Conservation (phyloP, 2,888 invertebrate genomes). For the Adelphocoris suturalis region DNA sequence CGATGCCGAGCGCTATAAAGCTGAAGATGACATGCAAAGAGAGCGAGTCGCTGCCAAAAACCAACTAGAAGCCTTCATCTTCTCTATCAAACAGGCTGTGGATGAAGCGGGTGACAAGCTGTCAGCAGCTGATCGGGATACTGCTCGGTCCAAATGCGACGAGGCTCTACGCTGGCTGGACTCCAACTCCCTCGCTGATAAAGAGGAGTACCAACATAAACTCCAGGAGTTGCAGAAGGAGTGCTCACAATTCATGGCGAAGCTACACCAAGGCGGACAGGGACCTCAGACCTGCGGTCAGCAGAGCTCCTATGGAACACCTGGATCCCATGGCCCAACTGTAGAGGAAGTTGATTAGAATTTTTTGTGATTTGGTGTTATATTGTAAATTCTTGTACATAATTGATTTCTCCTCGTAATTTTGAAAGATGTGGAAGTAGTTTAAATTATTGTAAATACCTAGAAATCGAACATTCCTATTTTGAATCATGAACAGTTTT, state of each 20-base stretch:
- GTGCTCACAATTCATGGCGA: slow-evolving; percentile 79
- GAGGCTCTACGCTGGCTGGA: slow-evolving; percentile 80
- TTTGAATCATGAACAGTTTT: too few species aligned
- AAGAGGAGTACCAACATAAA: slow-evolving; percentile 79
- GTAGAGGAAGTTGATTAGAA: slow-evolving; percentile 63
- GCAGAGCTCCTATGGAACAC: not conserved
- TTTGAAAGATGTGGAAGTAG: too few species aligned
- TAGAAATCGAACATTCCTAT: too few species aligned
- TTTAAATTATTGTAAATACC: too few species aligned
- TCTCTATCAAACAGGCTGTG: slow-evolving; percentile 78
- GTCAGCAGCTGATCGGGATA: slow-evolving; percentile 78
- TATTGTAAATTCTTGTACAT: too few species aligned
- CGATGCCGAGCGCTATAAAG: slow-evolving; percentile 78
- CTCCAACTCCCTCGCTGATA: slow-evolving; percentile 79
- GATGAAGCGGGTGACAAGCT: slow-evolving; percentile 78
- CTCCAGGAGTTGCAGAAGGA: slow-evolving; percentile 79
- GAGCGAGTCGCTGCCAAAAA: slow-evolving; percentile 79
- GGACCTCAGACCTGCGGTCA: slow-evolving; percentile 13
- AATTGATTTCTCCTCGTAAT: too few species aligned
- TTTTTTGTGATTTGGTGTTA: not conserved
- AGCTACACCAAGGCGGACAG: slow-evolving; percentile 76
- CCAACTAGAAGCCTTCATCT: slow-evolving; percentile 79
- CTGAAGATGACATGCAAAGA: slow-evolving; percentile 78
- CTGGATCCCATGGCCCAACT: slow-evolving; percentile 16
- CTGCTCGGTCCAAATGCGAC: slow-evolving; percentile 77